These are phyloP conservation scores for Scaptodrosophila lebanonensis DNA, from an alignment of 1,140 invertebrate genomes.

Conservation along the genomic window DNA sequence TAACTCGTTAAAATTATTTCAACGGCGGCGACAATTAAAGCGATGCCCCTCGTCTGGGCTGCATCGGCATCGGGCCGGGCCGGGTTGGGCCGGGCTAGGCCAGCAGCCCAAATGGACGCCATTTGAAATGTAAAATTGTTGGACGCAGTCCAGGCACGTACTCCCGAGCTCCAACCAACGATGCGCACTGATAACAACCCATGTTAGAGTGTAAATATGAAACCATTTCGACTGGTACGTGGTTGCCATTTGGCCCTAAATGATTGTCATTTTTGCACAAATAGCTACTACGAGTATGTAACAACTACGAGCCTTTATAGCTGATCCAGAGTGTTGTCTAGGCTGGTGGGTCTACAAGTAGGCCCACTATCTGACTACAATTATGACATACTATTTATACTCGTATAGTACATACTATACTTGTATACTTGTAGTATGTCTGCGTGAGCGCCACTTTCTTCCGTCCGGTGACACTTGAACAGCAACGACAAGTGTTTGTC, in stretches of 20 bases:
- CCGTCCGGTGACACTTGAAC: constrained; percentile 11
- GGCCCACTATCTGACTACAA: too few relatives aligned
- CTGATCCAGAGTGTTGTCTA: too few relatives aligned
- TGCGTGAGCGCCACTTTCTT: constrained; percentile 39
- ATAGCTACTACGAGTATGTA: too few relatives aligned
- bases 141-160: constrained; percentile 59
- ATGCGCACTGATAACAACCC: too few relatives aligned
- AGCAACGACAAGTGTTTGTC: constrained; percentile 11
- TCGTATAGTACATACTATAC: constrained; percentile 3
- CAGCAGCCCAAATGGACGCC: not conserved
- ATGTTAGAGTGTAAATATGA: constrained; percentile 12
- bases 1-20: constrained; percentile 61
- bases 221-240: constrained; percentile 10
- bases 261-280: constrained; percentile 42
- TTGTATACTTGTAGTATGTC: not conserved
- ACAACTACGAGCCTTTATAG: too few relatives aligned
- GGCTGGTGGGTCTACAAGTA: too few relatives aligned
- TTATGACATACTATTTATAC: not conserved
- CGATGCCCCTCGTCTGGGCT: not conserved
- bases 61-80: too few relatives aligned
- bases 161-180: not conserved
- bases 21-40: constrained; percentile 52
- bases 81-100: too few relatives aligned
- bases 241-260: constrained; percentile 60
- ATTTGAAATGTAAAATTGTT: constrained; percentile 37